phyloP scores from a whole-genome alignment of 2,888 invertebrate species.

The Balanococcus diminutus region DNA sequence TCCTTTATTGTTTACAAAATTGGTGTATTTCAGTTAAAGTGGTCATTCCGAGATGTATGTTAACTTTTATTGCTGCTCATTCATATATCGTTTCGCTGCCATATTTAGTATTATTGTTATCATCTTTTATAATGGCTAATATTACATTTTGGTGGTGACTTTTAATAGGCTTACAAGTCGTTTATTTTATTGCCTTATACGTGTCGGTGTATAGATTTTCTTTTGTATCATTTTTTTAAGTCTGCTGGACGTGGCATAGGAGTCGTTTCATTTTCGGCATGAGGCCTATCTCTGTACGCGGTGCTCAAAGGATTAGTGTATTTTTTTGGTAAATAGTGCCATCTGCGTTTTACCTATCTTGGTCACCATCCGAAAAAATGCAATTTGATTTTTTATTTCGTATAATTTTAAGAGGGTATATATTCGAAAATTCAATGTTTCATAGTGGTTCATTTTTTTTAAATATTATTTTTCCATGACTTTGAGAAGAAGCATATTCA shows the following conservation, averaged over 20 bases:
- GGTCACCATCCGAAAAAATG: no score
- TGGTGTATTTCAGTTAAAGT: slow-evolving; percentile 43
- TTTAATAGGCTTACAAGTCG: slow-evolving; percentile 31
- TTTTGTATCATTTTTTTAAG: not conserved
- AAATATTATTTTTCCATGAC: no score
- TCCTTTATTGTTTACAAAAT: slow-evolving; percentile 42
- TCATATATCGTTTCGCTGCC: slow-evolving; percentile 4
- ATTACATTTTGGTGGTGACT: slow-evolving; percentile 35
- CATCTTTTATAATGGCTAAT: slow-evolving; percentile 37
- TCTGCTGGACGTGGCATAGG: not conserved
- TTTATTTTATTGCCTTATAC: not conserved
- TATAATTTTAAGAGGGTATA: no score
- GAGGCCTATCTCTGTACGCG: not conserved
- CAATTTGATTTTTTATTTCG: no score
- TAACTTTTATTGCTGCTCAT: slow-evolving; percentile 36
- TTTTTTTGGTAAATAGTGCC: no score
- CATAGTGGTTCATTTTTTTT: no score
- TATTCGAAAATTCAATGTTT: no score
- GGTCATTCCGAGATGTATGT: slow-evolving; percentile 31
- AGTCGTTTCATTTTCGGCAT: not conserved
- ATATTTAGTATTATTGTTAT: slow-evolving; percentile 42
- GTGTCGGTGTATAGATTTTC: slow-evolving; percentile 2
- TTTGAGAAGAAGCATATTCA: no score
- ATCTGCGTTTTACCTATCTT: no score
- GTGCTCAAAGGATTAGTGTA: not conserved